Evolutionary conservation across 2,797 vertebrate genomes (phyloP), one percentile per base, ranked within the genome.

Genomic region (Microctenopoma stevenorrisi): DNA sequence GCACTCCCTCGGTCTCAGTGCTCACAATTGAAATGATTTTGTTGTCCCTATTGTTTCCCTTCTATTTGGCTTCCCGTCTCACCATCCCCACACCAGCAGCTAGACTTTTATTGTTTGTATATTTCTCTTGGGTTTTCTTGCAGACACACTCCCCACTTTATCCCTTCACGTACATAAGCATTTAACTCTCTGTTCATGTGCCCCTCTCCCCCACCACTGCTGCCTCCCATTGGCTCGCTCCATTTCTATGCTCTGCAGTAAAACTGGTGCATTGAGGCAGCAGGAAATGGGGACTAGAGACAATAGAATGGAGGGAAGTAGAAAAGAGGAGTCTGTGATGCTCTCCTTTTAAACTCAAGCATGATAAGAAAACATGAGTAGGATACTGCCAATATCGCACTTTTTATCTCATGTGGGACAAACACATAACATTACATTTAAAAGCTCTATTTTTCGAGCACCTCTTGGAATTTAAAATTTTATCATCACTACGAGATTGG

Each of bases 251-350:
- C 89, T 92, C 92, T 93, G 91, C 91, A 93, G 91, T 87, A 94
- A 93, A 93, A 93, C 84, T 93, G 93, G 87, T 89, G 93, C 92
- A 94, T 92, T 91, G 90, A 91, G 90, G 90, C 89, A 88, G 91
- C 84, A 83, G 82, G 85, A 92, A 86, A 91, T 73, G 78, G 82
- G 88, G 86, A 86, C 74, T 68, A 66, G 79, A 91, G 87, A 91
- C 90, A 89, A 92, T 89, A 88, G 90, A 86, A 88, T 51, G 56
- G 76, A 86, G 77, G 79, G 76, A 85, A 76, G 78, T 81, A 69
- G 30, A 42, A 60, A 65, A 76, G 50, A 49, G 57, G 64, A 86
- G 66, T 69, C 63, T 68, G 51, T 67, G 71, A 62, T 53, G 35
- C 65, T 83, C 70, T 74, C 47, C 46, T 53, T 56, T 82, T 15